Conservation (phyloP, 2,113 vertebrate species). For the Nycticryphes semicollaris region DNA sequence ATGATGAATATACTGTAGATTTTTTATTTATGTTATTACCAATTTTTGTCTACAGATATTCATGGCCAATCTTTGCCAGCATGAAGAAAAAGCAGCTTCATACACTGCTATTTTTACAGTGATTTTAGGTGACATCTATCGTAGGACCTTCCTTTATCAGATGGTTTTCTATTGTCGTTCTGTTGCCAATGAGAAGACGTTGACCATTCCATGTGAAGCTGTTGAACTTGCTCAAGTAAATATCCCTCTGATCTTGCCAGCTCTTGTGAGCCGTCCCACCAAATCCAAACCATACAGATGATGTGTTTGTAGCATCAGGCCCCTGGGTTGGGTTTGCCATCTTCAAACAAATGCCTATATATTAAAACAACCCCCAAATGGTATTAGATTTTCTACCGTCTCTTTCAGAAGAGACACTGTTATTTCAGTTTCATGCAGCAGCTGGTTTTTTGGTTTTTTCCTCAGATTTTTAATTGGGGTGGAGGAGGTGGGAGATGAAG, state of each 20-base stretch:
- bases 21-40: not conserved
- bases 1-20: not conserved
- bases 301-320: no score
- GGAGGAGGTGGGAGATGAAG: not conserved
- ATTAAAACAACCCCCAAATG: not conserved
- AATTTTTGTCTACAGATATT: not conserved
- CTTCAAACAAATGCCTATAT: no score
- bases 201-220: not conserved
- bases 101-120: not conserved
- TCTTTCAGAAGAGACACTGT: not conserved
- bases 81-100: not conserved
- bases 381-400: not conserved
- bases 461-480: not conserved
- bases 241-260: not conserved
- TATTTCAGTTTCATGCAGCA: not conserved
- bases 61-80: not conserved
- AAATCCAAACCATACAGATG: not conserved
- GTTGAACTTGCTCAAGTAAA: not conserved
- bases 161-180: not conserved
- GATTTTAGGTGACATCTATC: not conserved
- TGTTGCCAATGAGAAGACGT: not conserved
- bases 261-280: not conserved
- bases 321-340: no score
- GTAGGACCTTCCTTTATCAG: not conserved
- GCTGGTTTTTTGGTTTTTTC: not conserved